phyloP scores from a whole-genome alignment of 1,140 invertebrate species.

The Drosophila cardini region DNA sequence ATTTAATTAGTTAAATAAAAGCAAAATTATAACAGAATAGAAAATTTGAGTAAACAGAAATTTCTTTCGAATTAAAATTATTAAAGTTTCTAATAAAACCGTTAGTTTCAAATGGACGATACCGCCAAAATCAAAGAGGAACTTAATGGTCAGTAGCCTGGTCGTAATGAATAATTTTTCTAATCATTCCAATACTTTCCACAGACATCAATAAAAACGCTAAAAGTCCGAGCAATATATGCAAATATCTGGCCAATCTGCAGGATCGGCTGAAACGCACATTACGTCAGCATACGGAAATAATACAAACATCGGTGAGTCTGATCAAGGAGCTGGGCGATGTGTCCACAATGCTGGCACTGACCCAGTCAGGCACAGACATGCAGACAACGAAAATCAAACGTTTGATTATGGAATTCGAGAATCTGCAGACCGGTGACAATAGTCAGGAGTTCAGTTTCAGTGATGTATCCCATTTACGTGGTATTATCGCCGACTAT shows the following conservation, averaged over 20 bases:
- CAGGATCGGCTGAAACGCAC: constrained; percentile 40
- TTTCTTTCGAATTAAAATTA: not conserved
- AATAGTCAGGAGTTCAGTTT: not conserved
- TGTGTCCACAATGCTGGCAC: constrained; percentile 36
- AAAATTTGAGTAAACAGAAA: constrained; percentile 10
- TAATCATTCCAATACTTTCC: not conserved
- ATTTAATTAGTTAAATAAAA: not conserved
- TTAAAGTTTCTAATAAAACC: not conserved
- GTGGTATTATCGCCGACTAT: constrained; percentile 54
- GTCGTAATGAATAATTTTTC: not conserved
- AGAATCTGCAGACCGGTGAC: constrained; percentile 29
- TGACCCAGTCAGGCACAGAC: not conserved
- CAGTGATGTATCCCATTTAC: constrained; percentile 35
- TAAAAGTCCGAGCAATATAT: constrained; percentile 42
- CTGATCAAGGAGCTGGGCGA: constrained; percentile 60
- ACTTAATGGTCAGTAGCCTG: not conserved
- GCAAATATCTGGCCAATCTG: constrained; percentile 53
- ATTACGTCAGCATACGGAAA: constrained; percentile 39
- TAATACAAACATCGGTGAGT: constrained; percentile 52
- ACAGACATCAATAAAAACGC: constrained; percentile 29
- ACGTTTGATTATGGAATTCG: constrained; percentile 64
- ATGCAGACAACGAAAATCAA: constrained; percentile 53
- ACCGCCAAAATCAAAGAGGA: not conserved
- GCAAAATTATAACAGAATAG: not conserved
- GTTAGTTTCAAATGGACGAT: constrained; percentile 18